These are phyloP conservation scores for Chloropsis hardwickii DNA, from an alignment of 2,113 vertebrate species.

Conservation along the genomic window DNA sequence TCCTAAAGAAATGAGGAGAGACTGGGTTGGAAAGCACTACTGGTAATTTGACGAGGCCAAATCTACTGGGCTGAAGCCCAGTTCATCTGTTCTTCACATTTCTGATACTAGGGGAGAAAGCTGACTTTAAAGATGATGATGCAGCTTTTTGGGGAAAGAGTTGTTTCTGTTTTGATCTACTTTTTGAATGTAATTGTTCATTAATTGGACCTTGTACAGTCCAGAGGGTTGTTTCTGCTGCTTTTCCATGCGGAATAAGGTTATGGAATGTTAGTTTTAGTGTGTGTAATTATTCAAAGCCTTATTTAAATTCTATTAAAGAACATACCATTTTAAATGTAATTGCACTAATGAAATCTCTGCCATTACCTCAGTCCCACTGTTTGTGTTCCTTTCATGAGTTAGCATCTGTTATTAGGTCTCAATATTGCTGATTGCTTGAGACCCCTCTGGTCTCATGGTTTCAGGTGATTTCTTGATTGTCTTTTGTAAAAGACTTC, in stretches of 20 bases:
- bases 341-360: constrained; percentile 78
- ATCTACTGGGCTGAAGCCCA: background rate
- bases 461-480: constrained; percentile 42
- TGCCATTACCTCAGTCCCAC: constrained; percentile 64
- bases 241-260: constrained; percentile 67
- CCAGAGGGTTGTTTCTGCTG: constrained; percentile 60
- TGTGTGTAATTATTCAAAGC: constrained; percentile 77
- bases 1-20: constrained; percentile 18
- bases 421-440: background rate
- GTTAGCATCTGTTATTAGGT: constrained; percentile 26
- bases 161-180: constrained; percentile 51
- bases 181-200: constrained; percentile 76
- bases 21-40: background rate
- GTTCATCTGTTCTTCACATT: background rate
- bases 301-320: constrained; percentile 81
- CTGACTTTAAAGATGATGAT: constrained; percentile 22
- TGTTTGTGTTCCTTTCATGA: constrained; percentile 51
- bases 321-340: constrained; percentile 75
- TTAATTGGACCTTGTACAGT: constrained; percentile 46
- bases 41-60: constrained; percentile 19
- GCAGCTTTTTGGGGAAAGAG: background rate
- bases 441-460: background rate
- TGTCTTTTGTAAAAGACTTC: constrained; percentile 40
- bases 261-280: constrained; percentile 76
- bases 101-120: background rate